Evolutionary conservation across 53 echinoderm and acorn worm species (phyloP).

Genomic region (Luidia sarsii): DNA sequence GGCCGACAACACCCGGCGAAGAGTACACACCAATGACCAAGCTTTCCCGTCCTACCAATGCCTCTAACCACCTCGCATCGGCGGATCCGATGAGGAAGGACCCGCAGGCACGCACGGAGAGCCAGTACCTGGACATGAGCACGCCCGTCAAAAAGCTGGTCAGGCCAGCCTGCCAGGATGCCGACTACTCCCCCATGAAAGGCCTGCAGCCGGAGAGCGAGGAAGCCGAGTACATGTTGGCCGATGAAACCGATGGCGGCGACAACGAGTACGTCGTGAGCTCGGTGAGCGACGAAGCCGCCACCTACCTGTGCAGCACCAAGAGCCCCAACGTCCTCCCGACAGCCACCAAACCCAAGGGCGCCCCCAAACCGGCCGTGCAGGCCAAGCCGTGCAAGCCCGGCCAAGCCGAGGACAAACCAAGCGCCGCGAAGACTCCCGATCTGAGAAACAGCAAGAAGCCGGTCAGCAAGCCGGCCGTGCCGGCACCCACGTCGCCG

Average conservation of each 20-base stretch:
- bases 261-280: constrained; percentile 25
- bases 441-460: neutral
- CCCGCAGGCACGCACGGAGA: neutral
- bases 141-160: neutral
- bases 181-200: constrained; percentile 42
- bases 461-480: neutral
- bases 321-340: constrained; percentile 9
- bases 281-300: constrained; percentile 18
- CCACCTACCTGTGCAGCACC: constrained; percentile 39
- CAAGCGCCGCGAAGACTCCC: neutral
- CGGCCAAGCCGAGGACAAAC: neutral
- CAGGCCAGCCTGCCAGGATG: neutral
- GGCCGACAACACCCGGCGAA: neutral
- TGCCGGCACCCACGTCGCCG: neutral
- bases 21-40: neutral
- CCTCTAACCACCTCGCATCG: no score
- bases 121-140: constrained; percentile 26
- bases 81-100: neutral
- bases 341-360: constrained; percentile 6
- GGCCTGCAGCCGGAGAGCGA: neutral
- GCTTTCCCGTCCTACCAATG: neutral
- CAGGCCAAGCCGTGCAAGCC: constrained; percentile 2
- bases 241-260: neutral
- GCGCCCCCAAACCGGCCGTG: neutral
- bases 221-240: constrained; percentile 4